Evolutionary conservation across 2,797 vertebrate species (phyloP).

Genomic region (Heterohyrax brucei): DNA sequence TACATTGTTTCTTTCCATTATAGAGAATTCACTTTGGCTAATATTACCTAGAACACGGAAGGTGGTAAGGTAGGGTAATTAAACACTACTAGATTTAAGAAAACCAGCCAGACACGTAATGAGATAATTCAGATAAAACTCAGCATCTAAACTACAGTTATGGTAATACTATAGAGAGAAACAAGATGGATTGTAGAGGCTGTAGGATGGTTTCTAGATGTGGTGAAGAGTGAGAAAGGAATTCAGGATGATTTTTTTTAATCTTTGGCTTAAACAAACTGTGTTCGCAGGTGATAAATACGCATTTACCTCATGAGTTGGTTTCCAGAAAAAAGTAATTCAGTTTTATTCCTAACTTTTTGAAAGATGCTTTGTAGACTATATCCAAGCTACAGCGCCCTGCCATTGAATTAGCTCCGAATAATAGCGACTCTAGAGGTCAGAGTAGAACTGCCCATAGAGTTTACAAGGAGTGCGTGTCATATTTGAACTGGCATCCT

Average conservation of each 20-base stretch:
- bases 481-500: too few relatives aligned
- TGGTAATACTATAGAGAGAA: background rate
- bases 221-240: background rate
- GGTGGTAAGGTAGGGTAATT: background rate
- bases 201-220: background rate
- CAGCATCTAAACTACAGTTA: background rate
- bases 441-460: too few relatives aligned
- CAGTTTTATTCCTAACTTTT: background rate
- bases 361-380: conserved; percentile 16
- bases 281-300: background rate
- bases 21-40: background rate
- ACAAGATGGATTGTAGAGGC: background rate
- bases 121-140: background rate
- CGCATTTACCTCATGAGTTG: background rate
- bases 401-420: too few relatives aligned
- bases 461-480: too few relatives aligned
- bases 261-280: background rate
- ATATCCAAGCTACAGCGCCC: background rate
- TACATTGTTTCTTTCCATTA: background rate
- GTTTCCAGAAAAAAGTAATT: conserved; percentile 12
- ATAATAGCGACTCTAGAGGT: too few relatives aligned
- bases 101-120: background rate
- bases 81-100: background rate
- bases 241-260: background rate
- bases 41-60: background rate